Percentiles rank a stretch among this genome's conserved stretches.
Conservation (phyloP, 1,140 invertebrate species). For the Prorops nasuta region DNA sequence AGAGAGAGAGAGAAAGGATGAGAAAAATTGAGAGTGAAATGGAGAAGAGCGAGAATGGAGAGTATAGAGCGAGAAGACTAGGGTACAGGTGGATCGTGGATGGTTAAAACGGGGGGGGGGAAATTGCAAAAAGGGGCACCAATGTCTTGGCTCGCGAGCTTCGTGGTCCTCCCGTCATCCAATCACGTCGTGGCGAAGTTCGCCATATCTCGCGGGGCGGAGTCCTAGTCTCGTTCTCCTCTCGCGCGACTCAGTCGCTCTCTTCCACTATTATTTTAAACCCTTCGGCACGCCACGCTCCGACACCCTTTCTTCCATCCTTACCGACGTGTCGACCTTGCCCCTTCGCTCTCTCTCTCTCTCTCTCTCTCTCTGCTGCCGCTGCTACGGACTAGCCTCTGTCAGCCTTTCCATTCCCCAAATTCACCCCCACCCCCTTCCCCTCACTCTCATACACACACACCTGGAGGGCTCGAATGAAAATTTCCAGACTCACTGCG, state of each 20-base stretch:
- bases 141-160: constrained; percentile 53
- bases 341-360: constrained; percentile 10
- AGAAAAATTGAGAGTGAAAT: constrained; percentile 26
- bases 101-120: constrained; percentile 34
- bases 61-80: constrained; percentile 23
- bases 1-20: constrained; percentile 10
- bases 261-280: constrained; percentile 48
- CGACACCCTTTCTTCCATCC: constrained; percentile 14
- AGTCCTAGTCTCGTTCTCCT: constrained; percentile 41
- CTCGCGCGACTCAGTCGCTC: constrained; percentile 23
- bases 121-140: constrained; percentile 40
- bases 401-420: not conserved
- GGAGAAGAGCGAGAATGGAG: constrained; percentile 20
- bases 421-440: not conserved
- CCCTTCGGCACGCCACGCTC: constrained; percentile 28
- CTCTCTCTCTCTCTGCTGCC: constrained; percentile 2
- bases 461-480: constrained; percentile 27
- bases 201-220: constrained; percentile 56
- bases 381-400: not conserved
- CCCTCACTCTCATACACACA: constrained; percentile 10
- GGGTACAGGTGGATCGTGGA: constrained; percentile 22
- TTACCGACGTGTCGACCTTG: constrained; percentile 17
- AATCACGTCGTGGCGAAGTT: constrained; percentile 53
- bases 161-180: constrained; percentile 54
- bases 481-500: constrained; percentile 36